These are phyloP conservation scores for Formica exsecta DNA, from an alignment of 1,140 invertebrate species.

Conservation along the genomic window DNA sequence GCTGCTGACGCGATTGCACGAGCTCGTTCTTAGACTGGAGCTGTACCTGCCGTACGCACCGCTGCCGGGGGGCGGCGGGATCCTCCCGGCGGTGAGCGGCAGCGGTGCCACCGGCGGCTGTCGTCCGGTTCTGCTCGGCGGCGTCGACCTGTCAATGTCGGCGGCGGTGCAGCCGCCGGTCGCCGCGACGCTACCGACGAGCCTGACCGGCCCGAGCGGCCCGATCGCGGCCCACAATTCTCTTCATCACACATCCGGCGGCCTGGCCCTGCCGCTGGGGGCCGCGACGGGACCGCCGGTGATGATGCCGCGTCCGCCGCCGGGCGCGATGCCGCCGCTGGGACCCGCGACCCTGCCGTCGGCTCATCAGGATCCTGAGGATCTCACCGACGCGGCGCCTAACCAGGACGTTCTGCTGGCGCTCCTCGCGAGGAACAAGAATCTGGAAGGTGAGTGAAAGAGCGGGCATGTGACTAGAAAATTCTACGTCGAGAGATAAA, in stretches of 20 bases:
- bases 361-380: conserved; percentile 79
- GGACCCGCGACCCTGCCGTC: conserved; percentile 78
- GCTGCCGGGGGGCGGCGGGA: conserved; percentile 85
- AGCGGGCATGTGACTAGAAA: not conserved
- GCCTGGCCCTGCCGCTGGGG: conserved; percentile 85
- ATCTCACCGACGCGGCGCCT: conserved; percentile 86
- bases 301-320: conserved; percentile 87
- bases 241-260: conserved; percentile 74
- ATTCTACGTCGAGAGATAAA: not conserved
- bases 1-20: conserved; percentile 20
- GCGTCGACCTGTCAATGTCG: conserved; percentile 85
- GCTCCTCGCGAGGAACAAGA: conserved; percentile 94
- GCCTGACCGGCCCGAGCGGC: conserved; percentile 58
- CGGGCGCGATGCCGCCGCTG: conserved; percentile 84
- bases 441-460: conserved; percentile 92
- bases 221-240: conserved; percentile 77
- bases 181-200: conserved; percentile 67
- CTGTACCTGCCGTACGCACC: conserved; percentile 86
- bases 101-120: conserved; percentile 75
- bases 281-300: conserved; percentile 79
- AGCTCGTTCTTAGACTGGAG: conserved; percentile 83
- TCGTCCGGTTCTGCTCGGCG: conserved; percentile 79
- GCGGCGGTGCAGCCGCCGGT: conserved; percentile 79
- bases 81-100: conserved; percentile 84
- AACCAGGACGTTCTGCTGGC: conserved; percentile 94